These are phyloP conservation scores for Exocentrus adspersus DNA, from an alignment of 2,888 invertebrate species.

Conservation along the genomic window DNA sequence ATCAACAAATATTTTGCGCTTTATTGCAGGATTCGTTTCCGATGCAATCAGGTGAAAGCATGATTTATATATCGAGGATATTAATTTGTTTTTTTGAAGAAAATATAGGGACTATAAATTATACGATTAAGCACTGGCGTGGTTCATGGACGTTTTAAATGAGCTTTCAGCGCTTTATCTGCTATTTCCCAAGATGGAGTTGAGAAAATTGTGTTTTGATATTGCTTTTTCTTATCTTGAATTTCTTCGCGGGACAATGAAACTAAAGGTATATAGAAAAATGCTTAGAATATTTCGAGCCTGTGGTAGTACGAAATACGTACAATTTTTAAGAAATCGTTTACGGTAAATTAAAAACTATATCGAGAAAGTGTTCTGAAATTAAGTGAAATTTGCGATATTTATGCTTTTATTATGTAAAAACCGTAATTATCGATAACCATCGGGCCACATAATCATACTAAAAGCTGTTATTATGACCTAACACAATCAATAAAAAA, in stretches of 20 bases:
- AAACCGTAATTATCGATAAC: slow-evolving; percentile 49
- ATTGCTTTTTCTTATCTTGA: too few relatives aligned
- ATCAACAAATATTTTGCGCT: slow-evolving; percentile 22
- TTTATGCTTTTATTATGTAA: slow-evolving; percentile 46
- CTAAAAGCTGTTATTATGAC: slow-evolving; percentile 49
- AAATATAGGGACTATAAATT: slow-evolving; percentile 9
- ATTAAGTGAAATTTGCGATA: slow-evolving; percentile 38
- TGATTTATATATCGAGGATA: slow-evolving; percentile 41
- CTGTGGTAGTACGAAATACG: not conserved
- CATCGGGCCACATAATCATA: slow-evolving; percentile 40
- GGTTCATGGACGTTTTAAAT: not conserved
- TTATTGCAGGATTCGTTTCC: slow-evolving; percentile 27
- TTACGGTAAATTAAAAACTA: not conserved
- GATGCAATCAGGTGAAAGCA: slow-evolving; percentile 37
- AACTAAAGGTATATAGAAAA: too few relatives aligned
- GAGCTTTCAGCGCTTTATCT: not conserved
- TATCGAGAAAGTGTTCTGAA: slow-evolving; percentile 34
- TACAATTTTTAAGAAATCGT: not conserved
- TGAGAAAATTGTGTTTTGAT: too few relatives aligned
- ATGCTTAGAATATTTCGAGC: too few relatives aligned
- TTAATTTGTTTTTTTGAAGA: slow-evolving; percentile 20
- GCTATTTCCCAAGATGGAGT: not conserved
- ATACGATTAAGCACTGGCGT: slow-evolving; percentile 1
- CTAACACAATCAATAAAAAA: slow-evolving; percentile 42
- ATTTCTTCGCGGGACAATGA: too few relatives aligned